A percentile compares a stretch with the other conserved stretches of the same genome.
phyloP scores from a whole-genome alignment of 2,888 invertebrate species.

The Ormyrus nitidulus region DNA sequence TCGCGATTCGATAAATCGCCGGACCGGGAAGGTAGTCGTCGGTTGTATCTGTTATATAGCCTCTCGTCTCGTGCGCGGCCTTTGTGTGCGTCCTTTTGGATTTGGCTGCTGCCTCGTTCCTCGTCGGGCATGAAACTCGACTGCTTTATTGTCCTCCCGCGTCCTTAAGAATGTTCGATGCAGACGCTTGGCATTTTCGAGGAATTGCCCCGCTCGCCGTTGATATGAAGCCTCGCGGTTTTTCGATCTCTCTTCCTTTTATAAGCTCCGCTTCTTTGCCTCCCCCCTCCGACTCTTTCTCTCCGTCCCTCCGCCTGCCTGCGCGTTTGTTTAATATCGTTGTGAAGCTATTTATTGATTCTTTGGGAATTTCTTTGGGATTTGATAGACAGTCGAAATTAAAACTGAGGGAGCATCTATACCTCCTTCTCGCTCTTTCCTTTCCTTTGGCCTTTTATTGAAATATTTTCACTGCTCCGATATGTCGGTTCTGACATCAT shows the following conservation, averaged over 20 bases:
- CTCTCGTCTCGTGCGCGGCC: neutral
- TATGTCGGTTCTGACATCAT: neutral
- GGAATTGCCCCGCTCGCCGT: conserved; percentile 44
- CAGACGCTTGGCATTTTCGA: conserved; percentile 54
- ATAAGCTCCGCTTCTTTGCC: conserved; percentile 28
- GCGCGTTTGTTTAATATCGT: conserved; percentile 53
- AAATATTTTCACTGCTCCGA: conserved; percentile 18
- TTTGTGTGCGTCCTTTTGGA: conserved; percentile 45
- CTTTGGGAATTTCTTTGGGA: conserved; percentile 43
- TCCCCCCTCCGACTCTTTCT: neutral
- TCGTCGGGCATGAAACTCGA: conserved; percentile 41
- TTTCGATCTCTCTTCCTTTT: conserved; percentile 46
- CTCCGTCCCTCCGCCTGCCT: conserved; percentile 1
- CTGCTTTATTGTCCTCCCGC: conserved; percentile 54
- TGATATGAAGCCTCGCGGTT: conserved; percentile 55
- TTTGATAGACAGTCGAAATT: conserved; percentile 56
- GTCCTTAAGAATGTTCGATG: conserved; percentile 52
- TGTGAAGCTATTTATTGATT: conserved; percentile 55
- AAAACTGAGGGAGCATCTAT: conserved; percentile 34
- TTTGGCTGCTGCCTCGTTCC: conserved; percentile 32
- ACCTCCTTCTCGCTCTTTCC: neutral
- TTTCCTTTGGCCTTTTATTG: conserved; percentile 20
- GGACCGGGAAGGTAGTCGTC: neutral
- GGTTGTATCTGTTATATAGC: neutral
- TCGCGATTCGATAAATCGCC: conserved; percentile 54